Evolutionary conservation across 2,797 vertebrate species (phyloP), one percentile per base, ranked within the genome.

Genomic region (Phylloscopus collybita): DNA sequence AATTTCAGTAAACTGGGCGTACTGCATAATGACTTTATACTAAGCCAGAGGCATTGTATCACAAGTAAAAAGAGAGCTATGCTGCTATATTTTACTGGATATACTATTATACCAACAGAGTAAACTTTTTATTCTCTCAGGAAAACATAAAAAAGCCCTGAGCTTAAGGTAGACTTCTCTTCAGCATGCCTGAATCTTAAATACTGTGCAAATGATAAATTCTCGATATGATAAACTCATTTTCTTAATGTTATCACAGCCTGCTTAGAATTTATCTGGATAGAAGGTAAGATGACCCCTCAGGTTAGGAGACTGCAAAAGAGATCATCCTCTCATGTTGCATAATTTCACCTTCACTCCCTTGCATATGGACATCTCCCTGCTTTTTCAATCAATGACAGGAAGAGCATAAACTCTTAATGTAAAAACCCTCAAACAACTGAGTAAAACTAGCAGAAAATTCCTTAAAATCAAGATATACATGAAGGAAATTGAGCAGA

Each of bases 1-100:
- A 82, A 93, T 92, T 97, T 94, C 84, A 82, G 84, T 96, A 96
- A 97, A 97, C 56, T 96, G 57, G 80, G 94, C 2, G 80, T 78
- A 49, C 74, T 90, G 87, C 93, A 91, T 96, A 97, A 96, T 87
- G 78, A 96, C 67, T 73, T 97, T 96, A 89, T 83, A 83, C 57
- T 94, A 96, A 90, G 45, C 60, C 8, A 16, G 71, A 95, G 60
- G 74, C 78, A 71, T 85, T 87, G 53, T 95, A 88, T 84, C 70
- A 86, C 60, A 66, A 36, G 47, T 32, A 89, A 70, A 95, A 61
- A 69, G 45, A 87, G 19, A 91, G 17, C 20, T 91, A 38, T 53
- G 64, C 72, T 92, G 67, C 75, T 93, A 36, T 88, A 84, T 92
- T 95, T 47, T 85, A 60, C 53, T 65, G 53, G 49, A 72, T 22